Percentiles rank a stretch among this genome's conserved stretches.
phyloP scores from a whole-genome alignment of 2,797 vertebrate genomes.

The Xiphophorus birchmanni region DNA sequence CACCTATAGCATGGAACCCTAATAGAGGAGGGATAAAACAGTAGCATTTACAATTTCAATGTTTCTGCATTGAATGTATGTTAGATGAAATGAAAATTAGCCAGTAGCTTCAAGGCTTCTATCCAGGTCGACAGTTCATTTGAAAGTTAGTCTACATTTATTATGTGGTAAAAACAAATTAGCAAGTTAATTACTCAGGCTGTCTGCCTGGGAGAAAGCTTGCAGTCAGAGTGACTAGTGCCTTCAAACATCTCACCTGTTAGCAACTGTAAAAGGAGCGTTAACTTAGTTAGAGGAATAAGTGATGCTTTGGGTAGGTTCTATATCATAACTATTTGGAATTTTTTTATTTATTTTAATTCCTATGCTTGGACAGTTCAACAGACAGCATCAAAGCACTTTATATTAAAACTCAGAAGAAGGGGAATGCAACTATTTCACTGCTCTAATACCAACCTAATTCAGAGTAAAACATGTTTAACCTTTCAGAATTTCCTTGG shows the following conservation, averaged over 20 bases:
- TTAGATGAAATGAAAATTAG: background rate
- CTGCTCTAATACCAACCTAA: background rate
- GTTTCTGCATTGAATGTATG: background rate
- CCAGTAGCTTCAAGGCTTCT: background rate
- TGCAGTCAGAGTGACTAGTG: background rate
- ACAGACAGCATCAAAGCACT: background rate
- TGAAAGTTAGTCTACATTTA: background rate
- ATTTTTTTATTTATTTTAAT: background rate
- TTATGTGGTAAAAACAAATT: background rate
- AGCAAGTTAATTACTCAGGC: background rate
- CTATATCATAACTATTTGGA: too few species aligned
- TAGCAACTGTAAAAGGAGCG: background rate
- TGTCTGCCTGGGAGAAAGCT: background rate
- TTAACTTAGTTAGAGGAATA: background rate
- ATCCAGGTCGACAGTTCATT: background rate
- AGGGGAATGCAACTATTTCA: background rate
- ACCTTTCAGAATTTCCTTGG: background rate
- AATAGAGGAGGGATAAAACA: background rate
- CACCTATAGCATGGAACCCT: slow-evolving; percentile 28
- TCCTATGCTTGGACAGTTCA: background rate
- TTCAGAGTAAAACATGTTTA: background rate
- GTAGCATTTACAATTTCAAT: background rate
- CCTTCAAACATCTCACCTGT: background rate
- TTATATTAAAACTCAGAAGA: background rate
- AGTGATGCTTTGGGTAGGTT: too few species aligned